Conservation (phyloP, 1,140 invertebrate species). For the Euura saliciscinereae region DNA sequence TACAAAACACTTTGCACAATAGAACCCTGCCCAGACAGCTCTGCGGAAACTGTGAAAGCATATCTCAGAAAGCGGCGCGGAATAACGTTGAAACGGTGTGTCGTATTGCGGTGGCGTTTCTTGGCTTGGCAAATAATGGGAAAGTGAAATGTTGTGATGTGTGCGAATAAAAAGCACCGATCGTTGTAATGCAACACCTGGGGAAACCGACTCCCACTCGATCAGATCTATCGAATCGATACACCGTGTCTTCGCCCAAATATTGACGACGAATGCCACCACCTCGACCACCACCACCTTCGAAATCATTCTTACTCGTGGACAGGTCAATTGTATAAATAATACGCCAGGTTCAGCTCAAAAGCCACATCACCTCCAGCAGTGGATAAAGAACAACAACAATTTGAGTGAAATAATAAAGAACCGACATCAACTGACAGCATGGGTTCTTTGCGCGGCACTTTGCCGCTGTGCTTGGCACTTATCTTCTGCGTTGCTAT, state of each 20-base stretch:
- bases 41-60: conserved; percentile 13
- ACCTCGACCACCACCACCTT: neutral
- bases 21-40: neutral
- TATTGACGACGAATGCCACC: neutral
- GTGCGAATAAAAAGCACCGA: conserved; percentile 1
- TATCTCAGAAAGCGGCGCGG: neutral
- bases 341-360: neutral
- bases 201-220: conserved; percentile 8
- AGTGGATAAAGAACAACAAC: neutral
- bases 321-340: conserved; percentile 9
- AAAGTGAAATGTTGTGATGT: conserved; percentile 3
- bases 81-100: neutral
- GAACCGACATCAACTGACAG: neutral
- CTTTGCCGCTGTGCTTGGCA: neutral
- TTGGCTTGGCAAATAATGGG: neutral
- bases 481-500: neutral
- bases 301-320: too few species aligned
- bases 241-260: neutral
- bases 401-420: neutral
- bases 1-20: conserved; percentile 7
- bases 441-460: neutral
- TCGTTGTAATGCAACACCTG: conserved; percentile 9
- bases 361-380: conserved; percentile 3
- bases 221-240: neutral
- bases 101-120: neutral